Evolutionary conservation across 2,888 invertebrate species (phyloP).

Genomic region (Parthenolecanium corni): DNA sequence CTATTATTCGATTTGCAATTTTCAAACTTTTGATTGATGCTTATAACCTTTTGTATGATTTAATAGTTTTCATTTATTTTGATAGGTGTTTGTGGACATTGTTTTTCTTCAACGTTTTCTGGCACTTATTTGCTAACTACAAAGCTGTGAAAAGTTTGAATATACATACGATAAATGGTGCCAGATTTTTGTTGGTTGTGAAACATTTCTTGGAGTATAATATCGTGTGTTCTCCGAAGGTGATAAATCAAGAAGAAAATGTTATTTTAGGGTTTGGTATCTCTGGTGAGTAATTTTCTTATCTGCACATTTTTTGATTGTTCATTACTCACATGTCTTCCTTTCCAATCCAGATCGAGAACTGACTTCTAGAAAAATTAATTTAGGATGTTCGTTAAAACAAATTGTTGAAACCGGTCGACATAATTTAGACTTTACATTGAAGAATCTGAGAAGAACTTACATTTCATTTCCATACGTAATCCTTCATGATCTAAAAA

Average conservation of each 20-base stretch:
- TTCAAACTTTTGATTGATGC: too few relatives aligned
- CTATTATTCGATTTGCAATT: background rate
- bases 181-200: slow-evolving; percentile 59
- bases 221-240: slow-evolving; percentile 48
- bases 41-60: background rate
- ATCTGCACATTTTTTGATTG: background rate
- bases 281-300: slow-evolving; percentile 36
- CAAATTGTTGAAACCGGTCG: slow-evolving; percentile 33
- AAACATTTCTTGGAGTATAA: slow-evolving; percentile 54
- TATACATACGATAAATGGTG: slow-evolving; percentile 68
- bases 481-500: slow-evolving; percentile 15
- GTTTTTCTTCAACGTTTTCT: slow-evolving; percentile 57
- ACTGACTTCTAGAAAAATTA: slow-evolving; percentile 51
- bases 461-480: slow-evolving; percentile 25
- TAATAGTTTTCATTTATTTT: slow-evolving; percentile 34
- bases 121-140: slow-evolving; percentile 81
- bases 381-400: slow-evolving; percentile 48
- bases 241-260: slow-evolving; percentile 60
- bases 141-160: slow-evolving; percentile 69
- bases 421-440: background rate
- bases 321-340: background rate
- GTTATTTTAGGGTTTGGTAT: slow-evolving; percentile 48
- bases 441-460: slow-evolving; percentile 21
- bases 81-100: slow-evolving; percentile 60
- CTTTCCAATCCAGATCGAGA: slow-evolving; percentile 43